phyloP scores from a whole-genome alignment of 2,797 vertebrate genomes.

The Xenentodon cancila region DNA sequence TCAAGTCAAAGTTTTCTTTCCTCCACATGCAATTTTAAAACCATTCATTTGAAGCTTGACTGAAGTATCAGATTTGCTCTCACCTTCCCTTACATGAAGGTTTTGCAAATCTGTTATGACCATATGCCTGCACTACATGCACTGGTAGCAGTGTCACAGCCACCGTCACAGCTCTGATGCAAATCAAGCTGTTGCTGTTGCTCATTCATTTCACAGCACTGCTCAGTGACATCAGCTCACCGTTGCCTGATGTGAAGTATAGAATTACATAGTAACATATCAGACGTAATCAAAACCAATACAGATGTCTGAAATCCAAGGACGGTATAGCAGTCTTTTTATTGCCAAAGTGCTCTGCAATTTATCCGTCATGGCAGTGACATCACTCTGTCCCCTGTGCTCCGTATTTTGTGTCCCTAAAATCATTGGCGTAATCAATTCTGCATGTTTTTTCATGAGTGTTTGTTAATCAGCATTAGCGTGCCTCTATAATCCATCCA shows the following conservation, averaged over 20 bases:
- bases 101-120: neutral
- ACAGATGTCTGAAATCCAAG: neutral
- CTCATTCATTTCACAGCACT: neutral
- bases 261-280: neutral
- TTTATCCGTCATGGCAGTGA: neutral
- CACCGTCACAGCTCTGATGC: neutral
- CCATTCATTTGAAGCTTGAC: too few relatives aligned
- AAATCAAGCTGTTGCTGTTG: conserved; percentile 3
- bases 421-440: conserved; percentile 27
- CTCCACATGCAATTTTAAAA: too few relatives aligned
- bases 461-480: conserved; percentile 53
- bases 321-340: neutral
- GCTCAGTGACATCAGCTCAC: neutral
- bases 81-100: neutral
- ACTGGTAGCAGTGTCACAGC: neutral
- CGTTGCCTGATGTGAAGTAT: neutral
- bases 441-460: conserved; percentile 29
- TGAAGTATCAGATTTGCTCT: neutral
- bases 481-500: conserved; percentile 56
- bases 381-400: neutral
- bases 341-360: neutral
- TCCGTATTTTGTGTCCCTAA: conserved; percentile 16
- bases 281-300: neutral
- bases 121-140: neutral
- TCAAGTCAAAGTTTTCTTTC: too few relatives aligned